Base-by-base conservation (phyloP, 1,140 invertebrate species). In the Nixonia krombeini region DNA sequence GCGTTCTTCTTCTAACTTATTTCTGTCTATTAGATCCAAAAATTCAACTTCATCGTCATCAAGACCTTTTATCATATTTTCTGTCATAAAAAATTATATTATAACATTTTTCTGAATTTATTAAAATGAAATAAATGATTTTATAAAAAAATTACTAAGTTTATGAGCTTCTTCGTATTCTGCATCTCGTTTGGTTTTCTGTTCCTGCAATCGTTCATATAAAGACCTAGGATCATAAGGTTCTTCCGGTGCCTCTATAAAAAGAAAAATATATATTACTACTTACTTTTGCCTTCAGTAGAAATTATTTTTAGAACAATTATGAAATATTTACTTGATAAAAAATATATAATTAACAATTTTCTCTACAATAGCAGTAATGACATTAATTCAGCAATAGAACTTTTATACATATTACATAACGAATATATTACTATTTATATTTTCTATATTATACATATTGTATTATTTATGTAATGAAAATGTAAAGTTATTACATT, bases 21-120 rank as follows among this genome's bases (percentile, higher is more conserved):
- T 92, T 61, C 91, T 87, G 83, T 96, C 94, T 5, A 98, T 93
- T 37, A 94, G 86, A 73, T 98, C 94, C 5, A 98, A 84, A 83
- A 98, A 98, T 65, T 95, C 91, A 0, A 96, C 91, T 87, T 98
- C 96, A 84, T 98, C 96, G 79, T 96, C 94, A 83, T 98, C 96
- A 1, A 98, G 84, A 5, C 95, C 95, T 83, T 94, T 93, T 55
- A 98, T 96, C 88, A 97, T 92, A 86, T 98, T 96, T 85, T 97
- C 95, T 95, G 74, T 10, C 87, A 85, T 35, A 63, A 46, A 52
- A 59, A 23, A 17, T 41, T 42, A 21, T 50, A 0, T 38, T 26
- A 18, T 35, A 18, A 44, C n/a, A 35, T 3, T 41, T 28, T 18
- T 35, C 41, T 29, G 5, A 42, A 33, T 18, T 18, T 18, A 23